Evolutionary conservation across 2,888 invertebrate species (phyloP), one percentile per base, ranked within the genome.

Genomic region (Cordylochernes scorpioides): DNA sequence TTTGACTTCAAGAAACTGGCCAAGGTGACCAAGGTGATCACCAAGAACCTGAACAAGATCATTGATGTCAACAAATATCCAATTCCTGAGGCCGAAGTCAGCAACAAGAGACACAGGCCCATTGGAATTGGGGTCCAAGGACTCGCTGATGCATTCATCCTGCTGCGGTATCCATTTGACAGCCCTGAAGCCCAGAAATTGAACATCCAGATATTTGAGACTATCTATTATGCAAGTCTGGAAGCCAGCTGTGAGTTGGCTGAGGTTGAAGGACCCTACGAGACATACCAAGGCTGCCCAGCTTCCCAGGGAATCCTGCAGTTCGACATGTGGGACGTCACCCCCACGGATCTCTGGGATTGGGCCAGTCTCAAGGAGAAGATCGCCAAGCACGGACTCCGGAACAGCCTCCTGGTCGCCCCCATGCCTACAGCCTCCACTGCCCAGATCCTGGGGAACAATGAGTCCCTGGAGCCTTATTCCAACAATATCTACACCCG

Each of bases 341-440:
- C 61, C 5, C 80, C 86, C 1, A 70, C 78, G 1, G 60, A 71
- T 42, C 59, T 80, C 4, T 86, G 84, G 74, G 64, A 97, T 51
- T 97, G 97, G 97, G 47, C 57, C 2, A 57, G 49, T 5, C 58
- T 97, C 12, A 82, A 82, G 53, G 62, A 59, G 27, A 73, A 72
- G 49, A 88, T 97, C 42, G 67, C 72, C 1, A 61, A 71, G 55
- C 64, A 78, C 54, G 94, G 94, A 7, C 59, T 94, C 0, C 61
- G 94, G 31, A 97, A 97, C 58, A 88, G 88, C 2, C 58, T 88
- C 15, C 59, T 97, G 15, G 44, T 94, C 38, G 88, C 94, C 0
- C 88, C 88, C 1, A 94, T 94, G 91, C 94, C 94, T 1, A 97
- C 94, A 3, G 88, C 94, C 6, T 88, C 91, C 1, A 94, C 94